Evolutionary conservation across 1,140 invertebrate genomes (phyloP), one percentile per base, ranked within the genome.

Genomic region (Trichoplusia ni): DNA sequence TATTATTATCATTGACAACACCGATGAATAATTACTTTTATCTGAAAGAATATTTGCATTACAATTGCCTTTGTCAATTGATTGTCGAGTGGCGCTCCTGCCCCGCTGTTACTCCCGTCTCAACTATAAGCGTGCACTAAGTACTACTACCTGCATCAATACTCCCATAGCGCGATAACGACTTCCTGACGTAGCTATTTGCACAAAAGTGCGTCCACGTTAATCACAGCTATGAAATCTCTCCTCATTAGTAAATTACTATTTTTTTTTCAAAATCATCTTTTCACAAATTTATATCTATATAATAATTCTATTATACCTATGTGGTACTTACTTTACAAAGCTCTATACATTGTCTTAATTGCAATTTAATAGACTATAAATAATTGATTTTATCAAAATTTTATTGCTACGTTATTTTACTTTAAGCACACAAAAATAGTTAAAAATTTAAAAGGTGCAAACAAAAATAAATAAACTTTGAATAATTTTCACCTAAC

Each of bases 321-420:
- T 88, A 80, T 84, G 73, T 86, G 78, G 79, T 82, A 89, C 86
- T 88, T 89, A 87, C 75, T 75, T 75, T 90, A 90, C 81, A 79
- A 90, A 90, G 88, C 88, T 90, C 88, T 89, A 90, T 90, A 90
- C 88, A 89, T 86, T 89, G 78, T 85, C 84, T 86, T 89, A 89
- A 77, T 83, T 81, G 80, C 80, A 77, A 82, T 81, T 81, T 58
- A 79, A 73, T 79, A 80, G 38, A 75, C 73, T 80, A 88, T 84
- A 86, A 86, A 89, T 89, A 90, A 90, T 90, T 90, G 88, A 90
- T 87, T 90, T 88, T 79, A 89, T 89, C 77, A 88, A 85, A 84
- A 79, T 68, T 64, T 72, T 89, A 88, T 90, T 90, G 84, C 84
- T 87, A 87, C 80, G 68, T 73, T 81, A 77, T 73, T 81, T 79